Evolutionary conservation across 2,888 invertebrate species (phyloP), one percentile per base, ranked within the genome.

Genomic region (Perithous albicinctus): DNA sequence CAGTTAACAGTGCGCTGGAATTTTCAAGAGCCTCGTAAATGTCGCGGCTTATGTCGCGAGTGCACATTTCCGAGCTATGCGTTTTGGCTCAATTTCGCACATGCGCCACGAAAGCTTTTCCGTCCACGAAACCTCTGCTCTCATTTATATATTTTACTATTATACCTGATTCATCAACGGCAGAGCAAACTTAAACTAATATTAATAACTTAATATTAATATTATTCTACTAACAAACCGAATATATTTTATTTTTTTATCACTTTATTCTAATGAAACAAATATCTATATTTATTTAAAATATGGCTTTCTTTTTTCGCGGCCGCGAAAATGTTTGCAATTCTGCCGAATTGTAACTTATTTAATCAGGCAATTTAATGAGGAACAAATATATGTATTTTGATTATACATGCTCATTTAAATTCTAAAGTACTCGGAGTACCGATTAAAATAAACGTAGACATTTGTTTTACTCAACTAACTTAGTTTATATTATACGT

Each of bases 71-170:
- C 51, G 32, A 73, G 54, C 61, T 81, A 80, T 77, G 76, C 74
- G 29, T 51, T 73, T 63, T 81, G 80, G 80, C 80, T 43, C 29
- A 56, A 43, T 54, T 77, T 10, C 54, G 77, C 67, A 67, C 80
- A 81, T 81, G 80, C 80, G 77, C 80, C 23, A 18, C 38, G 6
- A 48, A 56, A 26, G 41, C 67, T 67, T 35, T n/a, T 48, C 67
- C 10, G 48, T 12, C 3, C 35, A 15, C 10, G 8, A 23, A 35
- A 72, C 4, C 15, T 46, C 29, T 67, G 61, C 51, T 54, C 72
- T 76, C 69, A 35, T 56, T 80, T 69, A 46, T 38, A 15, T 35
- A 63, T 35, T 54, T 38, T 10, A 1, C 35, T 35, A 26, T 5
- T 23, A 35, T 23, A 20, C 15, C 18, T 48, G 20, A 1, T 4